Evolutionary conservation across 2,888 invertebrate genomes (phyloP), one percentile per base, ranked within the genome.

Genomic region (Campopleginae sp.): DNA sequence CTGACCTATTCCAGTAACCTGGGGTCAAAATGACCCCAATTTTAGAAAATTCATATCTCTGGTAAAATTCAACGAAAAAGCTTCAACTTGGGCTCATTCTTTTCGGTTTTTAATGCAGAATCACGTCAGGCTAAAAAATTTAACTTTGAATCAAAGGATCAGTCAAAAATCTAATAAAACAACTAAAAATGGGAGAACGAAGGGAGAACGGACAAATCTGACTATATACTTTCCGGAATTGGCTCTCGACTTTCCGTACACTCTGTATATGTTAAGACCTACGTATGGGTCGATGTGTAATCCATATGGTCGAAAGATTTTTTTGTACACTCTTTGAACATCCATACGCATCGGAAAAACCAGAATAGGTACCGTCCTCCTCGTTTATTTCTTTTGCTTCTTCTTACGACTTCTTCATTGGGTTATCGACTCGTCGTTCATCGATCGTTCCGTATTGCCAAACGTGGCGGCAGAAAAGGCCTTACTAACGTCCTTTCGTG

Each of bases 401-500:
- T 54, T 68, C 46, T 61, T 63, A 54, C 42, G 48, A 27, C 42
- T 77, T 80, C 65, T 48, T 65, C 54, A 19, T 33, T 33, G 27
- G 27, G 27, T 46, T 65, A 33, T 65, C 33, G 23, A 61, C 75
- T 79, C 61, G 58, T 80, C 66, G 66, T 27, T 58, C 27, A 48
- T 46, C 71, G 78, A 65, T 78, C 80, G 72, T 82, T 80, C 75
- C 75, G 77, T 75, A 78, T 85, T 74, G 78, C 85, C 84, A 86
- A 83, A 87, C 63, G 79, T 85, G 86, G 85, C 82, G 86, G 85
- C 82, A 72, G 82, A 72, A 71, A 80, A 61, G 54, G 44, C 61
- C 61, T 82, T 68, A 42, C 48, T 4, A 72, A 72, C 33, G 17
- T 42, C 58, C 19, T 38, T 10, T 17, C 31, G 58, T 61, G 58